Evolutionary conservation across 2,113 vertebrate genomes (phyloP), one percentile per base, ranked within the genome.

Genomic region (Rafetus swinhoei): DNA sequence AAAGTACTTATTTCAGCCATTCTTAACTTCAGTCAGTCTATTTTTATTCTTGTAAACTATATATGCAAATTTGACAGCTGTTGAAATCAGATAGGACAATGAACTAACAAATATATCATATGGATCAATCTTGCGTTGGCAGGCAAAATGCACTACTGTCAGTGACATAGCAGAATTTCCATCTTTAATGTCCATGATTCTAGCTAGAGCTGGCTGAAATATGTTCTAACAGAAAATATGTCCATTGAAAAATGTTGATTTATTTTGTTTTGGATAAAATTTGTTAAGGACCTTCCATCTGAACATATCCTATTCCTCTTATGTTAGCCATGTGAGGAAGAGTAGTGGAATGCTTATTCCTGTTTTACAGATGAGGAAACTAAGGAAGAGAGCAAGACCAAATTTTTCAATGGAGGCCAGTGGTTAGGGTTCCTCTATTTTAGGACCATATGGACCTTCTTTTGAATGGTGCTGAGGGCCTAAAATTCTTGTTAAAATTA

Each of bases 101-200:
- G 90, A 83, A 84, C 14, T 56, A 69, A 90, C 65, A 95, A 90
- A 29, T 19, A 82, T 50, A 89, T 60, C n/a, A 90, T 24, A 84
- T 15, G n/a, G 39, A 6, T 55, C 1, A 13, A 11, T 55, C 27
- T 77, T 93, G 92, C 93, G 79, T 19, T 90, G 57, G 83, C 57
- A 84, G 29, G 0, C 0, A 65, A 21, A 90, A 84, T 77, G 22
- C 24, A 77, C 39, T 50, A 50, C 45, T 77, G 74, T 45, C 12
- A 21, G 39, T 77, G 45, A 77, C 45, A 50, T 27, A 25, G 45
- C 35, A 79, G 35, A 32, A 24, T 93, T 92, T 77, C 35, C 92
- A 54, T 85, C 32, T 27, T 10, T 92, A 0, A 81, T 79, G 90
- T 95, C 59, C 87, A 14, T 77, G 55, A 18, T 39, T 77, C 13